These are phyloP conservation scores for Tenualosa thibaudeaui DNA, from an alignment of 2,797 vertebrate species.

Conservation along the genomic window DNA sequence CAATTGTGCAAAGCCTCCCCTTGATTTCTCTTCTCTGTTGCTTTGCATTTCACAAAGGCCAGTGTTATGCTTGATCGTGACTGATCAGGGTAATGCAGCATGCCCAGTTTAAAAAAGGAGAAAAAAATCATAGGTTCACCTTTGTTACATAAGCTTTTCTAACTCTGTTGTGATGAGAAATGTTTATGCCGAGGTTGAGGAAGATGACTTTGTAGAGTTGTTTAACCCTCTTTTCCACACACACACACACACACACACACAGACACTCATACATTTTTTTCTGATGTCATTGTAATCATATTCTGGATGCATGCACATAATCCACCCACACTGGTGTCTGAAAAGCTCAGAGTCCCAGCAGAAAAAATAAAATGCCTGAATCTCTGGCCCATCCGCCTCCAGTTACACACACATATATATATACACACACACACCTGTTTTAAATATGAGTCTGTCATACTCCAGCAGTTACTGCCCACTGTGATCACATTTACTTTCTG, in stretches of 20 bases:
- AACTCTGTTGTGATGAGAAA: neutral
- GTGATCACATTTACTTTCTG: neutral
- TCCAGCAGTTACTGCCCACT: neutral
- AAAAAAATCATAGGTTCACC: neutral
- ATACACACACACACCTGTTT: conserved; percentile 13
- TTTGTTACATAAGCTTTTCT: conserved; percentile 16
- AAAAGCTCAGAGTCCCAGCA: neutral
- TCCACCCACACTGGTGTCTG: conserved; percentile 14
- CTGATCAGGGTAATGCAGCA: neutral
- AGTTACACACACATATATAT: neutral
- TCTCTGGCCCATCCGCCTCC: conserved; percentile 19
- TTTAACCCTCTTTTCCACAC: neutral
- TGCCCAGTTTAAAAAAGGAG: neutral
- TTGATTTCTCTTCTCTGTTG: too few relatives aligned
- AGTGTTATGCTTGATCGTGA: neutral
- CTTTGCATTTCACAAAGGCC: neutral
- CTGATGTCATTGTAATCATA: conserved; percentile 7
- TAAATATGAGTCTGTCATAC: neutral
- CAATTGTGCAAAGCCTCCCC: neutral
- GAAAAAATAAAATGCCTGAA: neutral
- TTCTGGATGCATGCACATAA: conserved; percentile 13
- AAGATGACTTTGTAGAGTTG: neutral
- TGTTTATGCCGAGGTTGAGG: neutral
- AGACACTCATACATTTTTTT: neutral
- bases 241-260: neutral